Base-by-base conservation (phyloP, 2,113 vertebrate species). In the Atlantisia rogersi region DNA sequence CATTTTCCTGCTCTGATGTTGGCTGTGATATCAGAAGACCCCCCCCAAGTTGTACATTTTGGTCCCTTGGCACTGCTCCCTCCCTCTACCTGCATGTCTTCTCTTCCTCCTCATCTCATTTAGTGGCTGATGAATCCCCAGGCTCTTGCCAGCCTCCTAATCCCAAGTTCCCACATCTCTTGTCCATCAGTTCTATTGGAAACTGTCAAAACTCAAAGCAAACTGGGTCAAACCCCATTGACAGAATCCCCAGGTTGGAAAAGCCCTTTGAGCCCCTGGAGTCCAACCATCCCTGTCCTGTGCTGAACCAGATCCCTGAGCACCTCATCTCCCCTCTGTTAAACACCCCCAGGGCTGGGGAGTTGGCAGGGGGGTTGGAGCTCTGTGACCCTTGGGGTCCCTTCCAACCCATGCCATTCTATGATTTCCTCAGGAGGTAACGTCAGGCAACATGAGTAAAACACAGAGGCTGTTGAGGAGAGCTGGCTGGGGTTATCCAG, bases 401-500 rank as follows among this genome's bases (percentile, higher is more conserved):
- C 35, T 35, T 35, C 35, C 35, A 35, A 35, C 35, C 35, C 35
- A 35, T 35, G 35, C 35, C 35, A 35, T 35, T 35, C 35, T 35
- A 35, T 5, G 56, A 55, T 10, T 63, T 17, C 40, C 68, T 24
- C 79, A 7, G 6, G 17, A 73, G 44, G n/a, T 0, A 12, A 58
- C 0, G 1, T 19, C 5, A 1, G 6, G 24, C 24, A 46, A 55
- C 1, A 5, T 4, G n/a, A 55, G 6, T 1, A 19, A 56, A 84
- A 32, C 39, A 6, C 0, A 3, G 32, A 82, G 75, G 68, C 17
- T 17, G 8, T 2, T 25, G 44, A 71, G 29, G 59, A 62, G 24
- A 31, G 18, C n/a, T 35, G 14, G 22, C 12, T 35, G 44, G 19
- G n/a, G 28, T 46, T 82, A 67, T 26, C 70, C 55, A 67, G 42